Conservation (phyloP, 2,888 invertebrate species). For the Lasius platythorax region DNA sequence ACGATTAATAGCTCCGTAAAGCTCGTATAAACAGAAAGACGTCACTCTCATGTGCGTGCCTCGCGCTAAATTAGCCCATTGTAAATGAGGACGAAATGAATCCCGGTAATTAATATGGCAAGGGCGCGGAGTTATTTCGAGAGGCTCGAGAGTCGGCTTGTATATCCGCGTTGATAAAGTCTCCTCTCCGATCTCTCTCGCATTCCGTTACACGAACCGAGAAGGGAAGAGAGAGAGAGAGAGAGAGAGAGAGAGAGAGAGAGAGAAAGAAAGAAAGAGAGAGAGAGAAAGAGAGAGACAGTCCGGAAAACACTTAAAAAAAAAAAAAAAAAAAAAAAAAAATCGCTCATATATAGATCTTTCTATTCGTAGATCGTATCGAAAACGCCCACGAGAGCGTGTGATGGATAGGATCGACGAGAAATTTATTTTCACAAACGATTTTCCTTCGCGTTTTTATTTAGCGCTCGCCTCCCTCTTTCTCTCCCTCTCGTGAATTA, state of each 20-base stretch:
- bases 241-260: constrained; percentile 32
- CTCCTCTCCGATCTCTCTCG: constrained; percentile 46
- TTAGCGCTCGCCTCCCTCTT: constrained; percentile 36
- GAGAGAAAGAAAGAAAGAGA: constrained; percentile 19
- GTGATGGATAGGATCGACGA: constrained; percentile 72
- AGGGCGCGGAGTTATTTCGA: constrained; percentile 79
- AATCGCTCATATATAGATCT: constrained; percentile 55
- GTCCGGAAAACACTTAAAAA: constrained; percentile 2
- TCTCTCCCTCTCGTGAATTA: constrained; percentile 45
- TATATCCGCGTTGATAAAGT: constrained; percentile 70
- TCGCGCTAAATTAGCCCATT: constrained; percentile 78
- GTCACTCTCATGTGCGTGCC: constrained; percentile 56
- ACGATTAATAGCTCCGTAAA: constrained; percentile 66
- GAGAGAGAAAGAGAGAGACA: constrained; percentile 8
- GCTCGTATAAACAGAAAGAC: constrained; percentile 63
- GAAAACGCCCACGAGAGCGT: constrained; percentile 63
- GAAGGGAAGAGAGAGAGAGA: not conserved
- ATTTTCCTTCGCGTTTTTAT: constrained; percentile 55
- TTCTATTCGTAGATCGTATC: constrained; percentile 76
- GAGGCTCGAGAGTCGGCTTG: constrained; percentile 53
- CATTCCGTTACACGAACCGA: constrained; percentile 39
- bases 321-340: not conserved
- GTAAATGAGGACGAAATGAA: constrained; percentile 78
- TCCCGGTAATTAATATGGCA: constrained; percentile 81
- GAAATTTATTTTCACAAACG: constrained; percentile 66